Base-by-base conservation (phyloP, 2,888 invertebrate genomes). In the Piscicola geometra region DNA sequence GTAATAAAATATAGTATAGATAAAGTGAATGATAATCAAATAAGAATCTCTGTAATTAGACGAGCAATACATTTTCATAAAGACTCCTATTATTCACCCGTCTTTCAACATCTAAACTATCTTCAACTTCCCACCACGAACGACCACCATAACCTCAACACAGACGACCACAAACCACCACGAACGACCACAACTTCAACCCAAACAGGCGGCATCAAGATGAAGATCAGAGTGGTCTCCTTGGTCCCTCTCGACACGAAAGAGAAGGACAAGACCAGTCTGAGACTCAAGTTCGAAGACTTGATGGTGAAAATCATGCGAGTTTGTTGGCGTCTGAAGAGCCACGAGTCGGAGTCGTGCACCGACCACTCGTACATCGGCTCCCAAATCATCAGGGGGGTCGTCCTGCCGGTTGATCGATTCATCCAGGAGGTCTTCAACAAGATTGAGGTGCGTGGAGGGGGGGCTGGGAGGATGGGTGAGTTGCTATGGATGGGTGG, bases 321-420 rank as follows among this genome's bases (percentile, higher is more conserved):
- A 25, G 79, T 79, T 66, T 78, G 79, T 69, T 79, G 79, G 79
- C 78, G 80, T 5, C 74, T 78, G 18, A 80, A 80, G 69, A 79
- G 78, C 67, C 80, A 80, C 75, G 76, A 79, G 15, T 75, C 80
- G 28, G 77, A 78, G 28, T 32, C 21, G 18, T 74, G 77, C 1
- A 67, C 36, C 15, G 78, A 80, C 76, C 77, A 78, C 56, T 25
- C 52, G 25, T 73, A 73, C 73, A 30, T 60, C 32, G 73, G 60
- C 36, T 74, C 32, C 52, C 74, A 75, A 21, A 21, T 71, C 30
- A 28, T 76, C 33, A n/a, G 72, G 0, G 76, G 75, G 21, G 68
- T 77, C 25, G 74, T 75, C 18, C 71, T 79, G 15, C 79, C 79
- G 18, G 52, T 79, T 33, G 60, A 71, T 25, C 70, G 76, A 5